These are phyloP conservation scores for Spinibarbus caldwelli DNA, from an alignment of 2,797 vertebrate genomes.

Conservation along the genomic window DNA sequence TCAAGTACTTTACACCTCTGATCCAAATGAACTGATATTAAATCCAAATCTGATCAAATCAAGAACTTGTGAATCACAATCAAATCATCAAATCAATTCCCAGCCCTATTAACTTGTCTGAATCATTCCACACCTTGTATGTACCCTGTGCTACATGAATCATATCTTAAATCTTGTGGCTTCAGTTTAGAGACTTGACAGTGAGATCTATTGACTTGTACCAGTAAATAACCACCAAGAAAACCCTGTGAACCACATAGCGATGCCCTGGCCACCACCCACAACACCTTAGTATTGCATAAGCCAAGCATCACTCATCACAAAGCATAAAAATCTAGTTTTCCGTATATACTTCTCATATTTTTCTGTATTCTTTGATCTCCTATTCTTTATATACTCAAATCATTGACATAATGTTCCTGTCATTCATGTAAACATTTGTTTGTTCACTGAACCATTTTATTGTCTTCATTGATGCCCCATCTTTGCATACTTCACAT, in stretches of 20 bases:
- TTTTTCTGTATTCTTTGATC: neutral
- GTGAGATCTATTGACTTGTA: neutral
- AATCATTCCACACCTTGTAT: no score
- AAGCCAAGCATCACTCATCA: neutral
- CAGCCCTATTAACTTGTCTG: no score
- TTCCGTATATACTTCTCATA: neutral
- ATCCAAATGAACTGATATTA: no score
- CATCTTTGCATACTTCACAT: no score
- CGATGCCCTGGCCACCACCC: neutral
- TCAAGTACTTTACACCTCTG: no score
- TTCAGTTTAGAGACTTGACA: neutral
- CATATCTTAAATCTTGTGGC: neutral
- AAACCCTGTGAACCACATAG: neutral
- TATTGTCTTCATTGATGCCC: no score
- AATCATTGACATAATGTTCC: constrained; percentile 6
- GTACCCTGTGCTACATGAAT: neutral
- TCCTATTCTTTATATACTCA: neutral
- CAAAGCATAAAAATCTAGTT: neutral
- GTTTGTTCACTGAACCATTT: no score
- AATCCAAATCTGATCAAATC: no score
- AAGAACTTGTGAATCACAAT: no score
- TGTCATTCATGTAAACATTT: constrained; percentile 12
- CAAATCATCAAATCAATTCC: no score
- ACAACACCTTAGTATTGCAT: neutral
- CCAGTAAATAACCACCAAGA: neutral